These are phyloP conservation scores for Phania funesta DNA, from an alignment of 2,888 invertebrate species.

Conservation along the genomic window DNA sequence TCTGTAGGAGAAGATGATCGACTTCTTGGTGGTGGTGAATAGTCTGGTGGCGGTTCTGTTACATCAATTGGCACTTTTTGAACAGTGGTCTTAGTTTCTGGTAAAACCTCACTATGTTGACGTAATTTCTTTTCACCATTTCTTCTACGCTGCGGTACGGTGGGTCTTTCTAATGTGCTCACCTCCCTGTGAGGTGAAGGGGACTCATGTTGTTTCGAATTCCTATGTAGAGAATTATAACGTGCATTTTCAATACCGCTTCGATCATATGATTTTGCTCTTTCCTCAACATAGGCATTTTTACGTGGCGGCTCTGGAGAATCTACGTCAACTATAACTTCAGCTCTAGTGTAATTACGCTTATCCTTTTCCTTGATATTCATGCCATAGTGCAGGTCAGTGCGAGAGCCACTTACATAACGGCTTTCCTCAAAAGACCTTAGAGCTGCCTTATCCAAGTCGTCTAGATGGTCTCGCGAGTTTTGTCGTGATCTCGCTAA, in stretches of 20 bases:
- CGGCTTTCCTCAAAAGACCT: slow-evolving; percentile 71
- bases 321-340: slow-evolving; percentile 54
- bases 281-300: slow-evolving; percentile 66
- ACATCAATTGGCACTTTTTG: slow-evolving; percentile 75
- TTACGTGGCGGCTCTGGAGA: slow-evolving; percentile 52
- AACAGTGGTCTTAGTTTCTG: slow-evolving; percentile 80
- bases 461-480: slow-evolving; percentile 77
- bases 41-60: slow-evolving; percentile 86
- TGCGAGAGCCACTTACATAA: slow-evolving; percentile 74
- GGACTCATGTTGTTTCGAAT: slow-evolving; percentile 79
- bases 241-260: slow-evolving; percentile 63
- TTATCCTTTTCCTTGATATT: slow-evolving; percentile 69
- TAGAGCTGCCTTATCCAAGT: slow-evolving; percentile 72
- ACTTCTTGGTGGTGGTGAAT: slow-evolving; percentile 83
- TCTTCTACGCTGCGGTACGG: slow-evolving; percentile 85
- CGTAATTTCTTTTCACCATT: slow-evolving; percentile 82
- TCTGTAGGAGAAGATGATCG: slow-evolving; percentile 78
- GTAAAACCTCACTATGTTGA: slow-evolving; percentile 75
- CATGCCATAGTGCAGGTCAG: slow-evolving; percentile 72
- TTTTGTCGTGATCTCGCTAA: slow-evolving; percentile 76
- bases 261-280: slow-evolving; percentile 72
- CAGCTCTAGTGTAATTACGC: slow-evolving; percentile 69
- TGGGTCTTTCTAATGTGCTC: slow-evolving; percentile 80
- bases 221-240: slow-evolving; percentile 82
- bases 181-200: slow-evolving; percentile 81